These are phyloP conservation scores for Larimichthys crocea DNA, from an alignment of 2,113 vertebrate species.

Conservation along the genomic window DNA sequence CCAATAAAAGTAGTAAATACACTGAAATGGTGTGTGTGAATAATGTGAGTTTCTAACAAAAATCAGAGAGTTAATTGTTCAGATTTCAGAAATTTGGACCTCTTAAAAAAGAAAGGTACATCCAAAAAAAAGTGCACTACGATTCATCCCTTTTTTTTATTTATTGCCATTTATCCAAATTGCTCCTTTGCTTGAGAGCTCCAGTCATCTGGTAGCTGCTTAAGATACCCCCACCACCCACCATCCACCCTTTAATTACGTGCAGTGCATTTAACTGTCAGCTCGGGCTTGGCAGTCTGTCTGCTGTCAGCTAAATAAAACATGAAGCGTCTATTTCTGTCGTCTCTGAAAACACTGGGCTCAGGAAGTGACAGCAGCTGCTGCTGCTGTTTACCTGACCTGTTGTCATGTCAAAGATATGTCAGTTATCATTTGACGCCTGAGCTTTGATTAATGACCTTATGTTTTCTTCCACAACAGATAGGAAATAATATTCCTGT, in stretches of 20 bases:
- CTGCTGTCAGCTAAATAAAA: conserved; percentile 68
- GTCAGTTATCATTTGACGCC: conserved; percentile 2
- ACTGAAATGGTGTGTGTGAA: background rate
- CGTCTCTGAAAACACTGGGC: conserved; percentile 26
- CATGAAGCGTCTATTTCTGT: conserved; percentile 67
- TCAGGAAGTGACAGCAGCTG: conserved; percentile 20
- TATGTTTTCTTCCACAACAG: background rate
- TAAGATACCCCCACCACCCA: background rate
- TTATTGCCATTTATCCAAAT: conserved; percentile 24
- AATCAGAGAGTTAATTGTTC: no score
- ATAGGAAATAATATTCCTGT: background rate
- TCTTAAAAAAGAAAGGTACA: background rate
- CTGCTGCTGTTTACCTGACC: conserved; percentile 11
- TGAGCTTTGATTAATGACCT: background rate
- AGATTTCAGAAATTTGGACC: background rate
- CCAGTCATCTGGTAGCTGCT: conserved; percentile 29
- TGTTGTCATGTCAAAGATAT: background rate
- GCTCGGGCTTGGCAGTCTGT: conserved; percentile 58
- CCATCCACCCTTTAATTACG: conserved; percentile 39
- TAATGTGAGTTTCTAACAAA: background rate
- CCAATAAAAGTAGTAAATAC: background rate
- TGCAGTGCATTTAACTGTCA: conserved; percentile 49
- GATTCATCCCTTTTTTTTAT: background rate
- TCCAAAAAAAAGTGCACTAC: background rate
- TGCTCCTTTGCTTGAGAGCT: conserved; percentile 5